Evolutionary conservation across 2,797 vertebrate genomes (phyloP).

Genomic region (Poeciliopsis presidionis): DNA sequence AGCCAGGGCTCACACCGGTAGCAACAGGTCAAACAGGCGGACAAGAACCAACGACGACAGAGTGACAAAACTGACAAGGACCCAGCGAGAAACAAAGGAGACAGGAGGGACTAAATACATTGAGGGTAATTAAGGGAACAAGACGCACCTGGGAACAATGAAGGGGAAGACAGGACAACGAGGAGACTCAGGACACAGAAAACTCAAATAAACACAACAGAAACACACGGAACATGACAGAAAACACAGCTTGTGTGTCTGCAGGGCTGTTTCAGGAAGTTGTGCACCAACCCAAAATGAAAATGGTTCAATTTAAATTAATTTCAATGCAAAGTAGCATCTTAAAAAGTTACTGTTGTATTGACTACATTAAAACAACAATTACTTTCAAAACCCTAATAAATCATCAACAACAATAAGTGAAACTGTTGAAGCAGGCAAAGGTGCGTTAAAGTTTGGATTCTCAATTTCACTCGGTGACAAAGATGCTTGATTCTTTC

Average conservation of each 20-base stretch:
- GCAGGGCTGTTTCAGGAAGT: neutral
- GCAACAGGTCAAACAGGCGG: no score
- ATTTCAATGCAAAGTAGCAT: neutral
- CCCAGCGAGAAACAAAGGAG: no score
- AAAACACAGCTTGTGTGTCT: neutral
- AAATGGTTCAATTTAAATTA: neutral
- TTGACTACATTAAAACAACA: neutral
- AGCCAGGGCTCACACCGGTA: no score
- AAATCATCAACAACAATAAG: neutral
- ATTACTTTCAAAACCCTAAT: neutral
- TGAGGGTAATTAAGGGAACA: no score
- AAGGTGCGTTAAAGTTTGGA: neutral
- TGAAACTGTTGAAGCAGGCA: neutral
- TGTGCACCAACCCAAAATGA: neutral
- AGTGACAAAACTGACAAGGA: no score
- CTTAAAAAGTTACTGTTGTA: neutral
- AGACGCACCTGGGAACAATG: no score
- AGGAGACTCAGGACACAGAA: no score
- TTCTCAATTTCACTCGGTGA: neutral
- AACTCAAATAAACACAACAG: no score
- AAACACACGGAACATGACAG: no score
- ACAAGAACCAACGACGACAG: no score
- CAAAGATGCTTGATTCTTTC: neutral
- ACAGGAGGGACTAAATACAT: no score
- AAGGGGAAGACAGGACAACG: no score